Percentiles rank a stretch among this genome's conserved stretches.
These are phyloP conservation scores for Centroberyx gerrardi DNA, from an alignment of 2,797 vertebrate species.

Conservation along the genomic window DNA sequence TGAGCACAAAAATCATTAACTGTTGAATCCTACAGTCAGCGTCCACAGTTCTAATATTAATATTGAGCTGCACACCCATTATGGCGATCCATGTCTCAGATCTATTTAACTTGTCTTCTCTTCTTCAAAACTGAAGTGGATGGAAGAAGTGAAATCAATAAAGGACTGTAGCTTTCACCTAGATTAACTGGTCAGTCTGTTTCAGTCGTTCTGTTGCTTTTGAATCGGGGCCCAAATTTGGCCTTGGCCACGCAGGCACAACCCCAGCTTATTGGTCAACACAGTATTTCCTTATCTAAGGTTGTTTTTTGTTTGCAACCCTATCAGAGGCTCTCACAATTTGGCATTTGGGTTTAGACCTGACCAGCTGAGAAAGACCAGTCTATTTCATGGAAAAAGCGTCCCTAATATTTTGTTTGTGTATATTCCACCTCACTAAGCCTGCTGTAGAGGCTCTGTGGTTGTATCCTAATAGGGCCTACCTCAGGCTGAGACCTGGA, in stretches of 20 bases:
- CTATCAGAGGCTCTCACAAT: no score
- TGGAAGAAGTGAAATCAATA: background rate
- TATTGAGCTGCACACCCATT: no score
- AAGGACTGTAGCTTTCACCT: constrained; percentile 11
- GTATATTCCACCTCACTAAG: constrained; percentile 54
- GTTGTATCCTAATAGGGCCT: constrained; percentile 77
- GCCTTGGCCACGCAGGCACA: background rate
- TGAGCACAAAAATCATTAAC: no score
- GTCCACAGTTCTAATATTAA: no score
- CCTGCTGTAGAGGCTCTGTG: constrained; percentile 64
- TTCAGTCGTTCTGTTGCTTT: no score
- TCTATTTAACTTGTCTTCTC: no score
- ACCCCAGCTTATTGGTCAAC: background rate
- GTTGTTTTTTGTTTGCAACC: no score
- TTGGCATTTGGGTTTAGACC: no score
- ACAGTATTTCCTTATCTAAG: constrained; percentile 36
- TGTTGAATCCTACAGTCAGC: no score
- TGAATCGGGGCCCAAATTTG: no score
- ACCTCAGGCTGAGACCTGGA: constrained; percentile 70
- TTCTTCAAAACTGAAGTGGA: background rate
- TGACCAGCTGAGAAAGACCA: background rate
- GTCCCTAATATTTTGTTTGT: constrained; percentile 65
- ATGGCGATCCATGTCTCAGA: no score
- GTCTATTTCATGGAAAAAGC: constrained; percentile 11
- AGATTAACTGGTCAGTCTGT: no score